Conservation (phyloP, 2,888 invertebrate species). For the Homarus gammarus region DNA sequence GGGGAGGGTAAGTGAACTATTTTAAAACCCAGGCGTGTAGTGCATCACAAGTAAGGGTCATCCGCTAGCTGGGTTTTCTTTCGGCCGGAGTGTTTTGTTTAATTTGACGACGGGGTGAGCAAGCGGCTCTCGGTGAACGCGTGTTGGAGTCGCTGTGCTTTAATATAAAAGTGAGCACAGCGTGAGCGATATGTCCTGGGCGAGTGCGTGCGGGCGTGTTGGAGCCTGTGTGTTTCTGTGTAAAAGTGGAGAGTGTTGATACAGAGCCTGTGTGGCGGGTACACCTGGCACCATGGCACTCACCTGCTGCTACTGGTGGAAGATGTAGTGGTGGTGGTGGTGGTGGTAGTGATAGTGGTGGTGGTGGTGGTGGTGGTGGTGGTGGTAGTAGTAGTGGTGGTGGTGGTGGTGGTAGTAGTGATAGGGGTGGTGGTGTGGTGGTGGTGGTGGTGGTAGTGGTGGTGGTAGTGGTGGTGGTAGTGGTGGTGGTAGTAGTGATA, state of each 20-base stretch:
- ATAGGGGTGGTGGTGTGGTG: background rate
- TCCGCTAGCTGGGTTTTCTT: background rate
- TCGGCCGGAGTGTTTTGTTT: background rate
- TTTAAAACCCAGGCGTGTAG: background rate
- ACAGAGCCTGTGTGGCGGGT: background rate
- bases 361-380: too few relatives aligned
- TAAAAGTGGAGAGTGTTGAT: background rate
- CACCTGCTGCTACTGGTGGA: too few relatives aligned
- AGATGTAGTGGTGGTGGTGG: too few relatives aligned
- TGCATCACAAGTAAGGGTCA: background rate
- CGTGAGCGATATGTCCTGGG: too few relatives aligned
- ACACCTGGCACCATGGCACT: too few relatives aligned
- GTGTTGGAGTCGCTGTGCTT: too few relatives aligned
- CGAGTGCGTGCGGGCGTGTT: background rate
- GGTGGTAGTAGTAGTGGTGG: background rate
- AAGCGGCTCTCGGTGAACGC: background rate
- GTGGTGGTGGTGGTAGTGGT: background rate
- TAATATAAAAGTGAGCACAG: too few relatives aligned
- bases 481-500: too few relatives aligned
- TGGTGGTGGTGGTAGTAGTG: background rate
- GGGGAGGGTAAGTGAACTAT: background rate
- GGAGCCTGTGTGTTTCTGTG: background rate
- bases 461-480: background rate
- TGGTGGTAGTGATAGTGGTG: too few relatives aligned
- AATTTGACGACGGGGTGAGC: background rate